phyloP scores from a whole-genome alignment of 2,888 invertebrate species.

The Noctua janthe region DNA sequence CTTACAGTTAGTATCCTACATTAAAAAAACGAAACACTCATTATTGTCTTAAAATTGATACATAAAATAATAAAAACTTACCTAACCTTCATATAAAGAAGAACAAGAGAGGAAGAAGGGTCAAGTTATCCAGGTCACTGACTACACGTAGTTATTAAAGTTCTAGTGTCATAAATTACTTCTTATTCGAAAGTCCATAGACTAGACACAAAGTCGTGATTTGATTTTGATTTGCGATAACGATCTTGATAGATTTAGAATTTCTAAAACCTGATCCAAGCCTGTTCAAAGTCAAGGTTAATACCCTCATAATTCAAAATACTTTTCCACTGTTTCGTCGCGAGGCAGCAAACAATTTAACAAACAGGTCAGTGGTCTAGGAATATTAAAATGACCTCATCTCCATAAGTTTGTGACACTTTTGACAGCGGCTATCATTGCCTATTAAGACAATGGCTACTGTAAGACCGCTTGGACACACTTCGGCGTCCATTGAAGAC shows the following conservation, averaged over 20 bases:
- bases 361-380: background rate
- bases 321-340: background rate
- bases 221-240: background rate
- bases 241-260: background rate
- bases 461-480: slow-evolving; percentile 5
- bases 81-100: background rate
- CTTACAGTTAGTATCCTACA: background rate
- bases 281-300: background rate
- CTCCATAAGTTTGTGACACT: background rate
- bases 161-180: background rate
- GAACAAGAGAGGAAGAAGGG: background rate
- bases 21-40: background rate
- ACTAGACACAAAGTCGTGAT: background rate
- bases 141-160: background rate
- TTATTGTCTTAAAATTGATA: background rate
- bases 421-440: slow-evolving; percentile 3
- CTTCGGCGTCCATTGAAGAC: slow-evolving; percentile 1
- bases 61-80: background rate
- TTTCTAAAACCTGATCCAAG: background rate
- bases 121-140: background rate
- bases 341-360: background rate
- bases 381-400: slow-evolving; percentile 19
- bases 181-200: background rate
- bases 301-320: background rate
- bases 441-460: slow-evolving; percentile 10